phyloP scores from a whole-genome alignment of 2,113 vertebrate genomes.

The Gymnocephalus cernua region DNA sequence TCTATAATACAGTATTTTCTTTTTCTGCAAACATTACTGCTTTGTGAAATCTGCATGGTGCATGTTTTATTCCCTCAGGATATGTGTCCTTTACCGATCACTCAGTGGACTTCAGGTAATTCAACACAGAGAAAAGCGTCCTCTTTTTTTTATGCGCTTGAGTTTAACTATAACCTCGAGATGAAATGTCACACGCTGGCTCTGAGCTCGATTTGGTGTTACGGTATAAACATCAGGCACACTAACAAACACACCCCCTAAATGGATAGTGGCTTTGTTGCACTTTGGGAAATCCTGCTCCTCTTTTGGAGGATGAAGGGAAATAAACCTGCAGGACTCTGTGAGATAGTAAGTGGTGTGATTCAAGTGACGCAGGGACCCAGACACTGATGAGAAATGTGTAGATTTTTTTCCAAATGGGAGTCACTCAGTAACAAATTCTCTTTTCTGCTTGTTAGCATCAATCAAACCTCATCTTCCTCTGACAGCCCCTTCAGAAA shows the following conservation, averaged over 20 bases:
- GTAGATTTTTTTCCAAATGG: constrained; percentile 15
- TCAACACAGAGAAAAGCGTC: constrained; percentile 32
- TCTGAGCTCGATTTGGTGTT: neutral
- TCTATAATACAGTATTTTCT: constrained; percentile 7
- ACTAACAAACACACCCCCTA: neutral
- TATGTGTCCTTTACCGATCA: constrained; percentile 38
- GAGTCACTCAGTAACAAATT: constrained; percentile 1
- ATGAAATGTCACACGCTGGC: constrained; percentile 27
- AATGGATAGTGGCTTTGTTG: constrained; percentile 6
- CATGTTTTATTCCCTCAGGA: constrained; percentile 42
- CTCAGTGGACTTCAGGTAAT: constrained; percentile 33
- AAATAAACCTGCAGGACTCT: constrained; percentile 2
- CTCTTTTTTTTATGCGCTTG: constrained; percentile 35
- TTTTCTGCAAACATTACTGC: constrained; percentile 4
- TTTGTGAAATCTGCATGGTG: neutral
- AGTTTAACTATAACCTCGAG: constrained; percentile 36
- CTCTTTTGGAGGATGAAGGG: neutral
- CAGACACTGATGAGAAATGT: constrained; percentile 15
- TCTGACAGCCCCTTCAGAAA: constrained; percentile 23
- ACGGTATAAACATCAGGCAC: neutral
- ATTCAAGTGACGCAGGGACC: constrained; percentile 4
- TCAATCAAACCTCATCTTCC: constrained; percentile 27
- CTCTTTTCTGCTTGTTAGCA: constrained; percentile 34
- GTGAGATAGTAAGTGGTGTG: neutral
- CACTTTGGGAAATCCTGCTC: constrained; percentile 6